Conservation (phyloP, 2,113 vertebrate genomes). For the Carassius gibelio region DNA sequence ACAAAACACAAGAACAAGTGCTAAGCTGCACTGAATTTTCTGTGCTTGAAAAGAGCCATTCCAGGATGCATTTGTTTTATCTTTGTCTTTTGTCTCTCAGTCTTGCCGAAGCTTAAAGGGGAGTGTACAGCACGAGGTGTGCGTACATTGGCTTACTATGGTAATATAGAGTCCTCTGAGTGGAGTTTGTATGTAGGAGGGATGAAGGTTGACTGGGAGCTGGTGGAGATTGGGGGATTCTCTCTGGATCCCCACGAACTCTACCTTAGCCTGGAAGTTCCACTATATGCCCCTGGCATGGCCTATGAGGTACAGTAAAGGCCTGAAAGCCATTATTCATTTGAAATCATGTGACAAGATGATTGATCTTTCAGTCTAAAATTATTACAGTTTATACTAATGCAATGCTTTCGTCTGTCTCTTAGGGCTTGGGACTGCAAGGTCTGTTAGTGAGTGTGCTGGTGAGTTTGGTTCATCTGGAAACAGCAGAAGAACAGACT, state of each 20-base stretch:
- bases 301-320: conserved; percentile 51
- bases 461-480: conserved; percentile 34
- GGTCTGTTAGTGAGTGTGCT: conserved; percentile 47
- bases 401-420: not conserved
- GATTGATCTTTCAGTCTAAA: too few species aligned
- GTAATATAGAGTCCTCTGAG: conserved; percentile 52
- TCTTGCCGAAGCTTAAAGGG: conserved; percentile 49
- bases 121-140: conserved; percentile 45
- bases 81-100: conserved; percentile 15
- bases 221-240: conserved; percentile 47
- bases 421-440: conserved; percentile 50
- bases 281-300: conserved; percentile 56
- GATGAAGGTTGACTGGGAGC: conserved; percentile 49
- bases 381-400: too few species aligned
- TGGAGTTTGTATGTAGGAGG: conserved; percentile 56
- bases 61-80: not conserved
- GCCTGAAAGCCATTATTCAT: not conserved
- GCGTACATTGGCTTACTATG: conserved; percentile 46
- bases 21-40: not conserved
- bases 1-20: not conserved
- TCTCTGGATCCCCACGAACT: conserved; percentile 12
- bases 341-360: too few species aligned
- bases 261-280: conserved; percentile 49
- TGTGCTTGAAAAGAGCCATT: not conserved
- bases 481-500: conserved; percentile 28